Base-by-base conservation (phyloP, 2,888 invertebrate species). In the Kryphioiulus occultus region DNA sequence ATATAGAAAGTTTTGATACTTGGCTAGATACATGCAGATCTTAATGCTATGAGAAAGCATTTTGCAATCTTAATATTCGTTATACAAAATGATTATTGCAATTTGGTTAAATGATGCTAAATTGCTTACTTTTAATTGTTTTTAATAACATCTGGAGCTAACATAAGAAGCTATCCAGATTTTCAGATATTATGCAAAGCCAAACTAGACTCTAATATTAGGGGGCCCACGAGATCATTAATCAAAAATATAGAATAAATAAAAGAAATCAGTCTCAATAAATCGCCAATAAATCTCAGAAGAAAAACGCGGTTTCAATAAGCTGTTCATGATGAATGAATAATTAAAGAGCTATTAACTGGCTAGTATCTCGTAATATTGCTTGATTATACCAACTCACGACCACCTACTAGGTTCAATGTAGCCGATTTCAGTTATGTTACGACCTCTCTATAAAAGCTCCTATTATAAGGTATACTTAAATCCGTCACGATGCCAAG, bases 371-470 rank as follows among this genome's bases (percentile, higher is more conserved):
- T 78, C 78, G 30, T 78, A 30, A 30, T 78, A 78, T 30, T 30
- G 12, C 15, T 78, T 78, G 78, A 78, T 30, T 78, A 78, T 78
- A 30, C 78, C 44, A 78, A 68, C 78, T 78, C 78, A 78, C 78
- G 78, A 78, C 78, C 78, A 78, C 78, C 78, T 78, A 78, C 78
- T 15, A 30, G 78, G 78, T 78, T 78, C 78, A 30, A 30, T 78
- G 30, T 30, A 30, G 30, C 26, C 9, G 30, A 78, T 78, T 78
- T 78, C 78, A 9, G 78, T 26, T 1, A 78, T 78, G 78, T 30
- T 30, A 78, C 78, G 78, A 78, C 78, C 78, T 78, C 78, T 78
- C 30, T 30, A 30, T 78, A 30, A 30, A 78, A 30, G 30, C 78
- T 30, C 78, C 30, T 78, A 78, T 78, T 78, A 30, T 78, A 78